Conservation (phyloP, 2,113 vertebrate species). For the Hemibagrus wyckioides region DNA sequence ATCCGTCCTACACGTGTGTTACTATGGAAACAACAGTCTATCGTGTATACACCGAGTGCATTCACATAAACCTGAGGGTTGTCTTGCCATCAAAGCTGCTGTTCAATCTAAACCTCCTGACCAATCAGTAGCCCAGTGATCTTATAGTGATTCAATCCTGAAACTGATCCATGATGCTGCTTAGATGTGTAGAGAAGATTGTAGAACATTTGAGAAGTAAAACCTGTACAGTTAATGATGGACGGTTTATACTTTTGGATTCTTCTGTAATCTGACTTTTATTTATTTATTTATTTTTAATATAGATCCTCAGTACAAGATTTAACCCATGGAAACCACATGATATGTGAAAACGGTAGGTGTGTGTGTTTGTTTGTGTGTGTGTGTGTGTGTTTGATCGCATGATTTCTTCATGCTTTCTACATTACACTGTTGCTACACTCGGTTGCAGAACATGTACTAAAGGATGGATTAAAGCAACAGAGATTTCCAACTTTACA, state of each 20-base stretch:
- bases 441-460: background rate
- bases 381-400: background rate
- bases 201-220: background rate
- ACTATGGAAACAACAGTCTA: background rate
- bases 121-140: background rate
- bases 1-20: background rate
- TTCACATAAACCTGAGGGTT: background rate
- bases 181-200: background rate
- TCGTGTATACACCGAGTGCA: background rate
- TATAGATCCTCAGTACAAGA: slow-evolving; percentile 50
- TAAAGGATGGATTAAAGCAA: background rate
- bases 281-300: slow-evolving; percentile 23
- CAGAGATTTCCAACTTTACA: background rate
- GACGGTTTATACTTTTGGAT: background rate
- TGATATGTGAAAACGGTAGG: slow-evolving; percentile 10
- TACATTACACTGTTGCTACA: background rate
- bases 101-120: background rate
- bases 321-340: slow-evolving; percentile 13
- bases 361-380: background rate
- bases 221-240: background rate
- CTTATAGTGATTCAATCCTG: background rate
- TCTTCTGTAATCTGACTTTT: background rate
- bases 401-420: background rate
- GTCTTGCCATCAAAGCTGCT: background rate
- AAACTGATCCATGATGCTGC: background rate